phyloP scores from a whole-genome alignment of 1,140 invertebrate species.

The Drosophila ananassae region DNA sequence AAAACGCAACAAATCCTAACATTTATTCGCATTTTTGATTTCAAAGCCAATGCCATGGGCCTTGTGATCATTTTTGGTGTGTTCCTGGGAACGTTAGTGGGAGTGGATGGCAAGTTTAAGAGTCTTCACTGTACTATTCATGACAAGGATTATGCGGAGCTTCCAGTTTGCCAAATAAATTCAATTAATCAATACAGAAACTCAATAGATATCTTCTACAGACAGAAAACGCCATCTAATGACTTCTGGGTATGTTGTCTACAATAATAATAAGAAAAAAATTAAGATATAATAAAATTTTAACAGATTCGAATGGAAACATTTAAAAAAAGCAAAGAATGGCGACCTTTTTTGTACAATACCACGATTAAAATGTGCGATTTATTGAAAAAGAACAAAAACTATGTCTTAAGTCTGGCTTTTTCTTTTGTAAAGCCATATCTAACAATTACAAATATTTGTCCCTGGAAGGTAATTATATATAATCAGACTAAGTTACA shows the following conservation, averaged over 20 bases:
- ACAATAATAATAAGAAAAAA: neutral
- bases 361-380: conserved; percentile 4
- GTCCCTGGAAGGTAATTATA: conserved; percentile 24
- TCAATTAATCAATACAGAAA: conserved; percentile 15
- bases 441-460: neutral
- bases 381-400: neutral
- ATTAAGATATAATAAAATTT: neutral
- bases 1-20: too few relatives aligned
- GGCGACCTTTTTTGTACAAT: conserved; percentile 33
- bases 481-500: neutral
- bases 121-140: conserved; percentile 9
- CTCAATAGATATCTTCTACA: neutral
- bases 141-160: neutral
- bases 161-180: conserved; percentile 14
- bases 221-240: neutral
- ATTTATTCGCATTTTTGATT: neutral
- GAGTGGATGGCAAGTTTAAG: conserved; percentile 15
- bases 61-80: neutral
- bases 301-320: conserved; percentile 9
- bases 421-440: conserved; percentile 1
- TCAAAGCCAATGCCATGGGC: neutral
- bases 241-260: neutral
- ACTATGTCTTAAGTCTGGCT: neutral
- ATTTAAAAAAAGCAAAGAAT: conserved; percentile 22
- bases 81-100: neutral